Base-by-base conservation (phyloP, 1,140 invertebrate species). In the Procambarus virginalis region DNA sequence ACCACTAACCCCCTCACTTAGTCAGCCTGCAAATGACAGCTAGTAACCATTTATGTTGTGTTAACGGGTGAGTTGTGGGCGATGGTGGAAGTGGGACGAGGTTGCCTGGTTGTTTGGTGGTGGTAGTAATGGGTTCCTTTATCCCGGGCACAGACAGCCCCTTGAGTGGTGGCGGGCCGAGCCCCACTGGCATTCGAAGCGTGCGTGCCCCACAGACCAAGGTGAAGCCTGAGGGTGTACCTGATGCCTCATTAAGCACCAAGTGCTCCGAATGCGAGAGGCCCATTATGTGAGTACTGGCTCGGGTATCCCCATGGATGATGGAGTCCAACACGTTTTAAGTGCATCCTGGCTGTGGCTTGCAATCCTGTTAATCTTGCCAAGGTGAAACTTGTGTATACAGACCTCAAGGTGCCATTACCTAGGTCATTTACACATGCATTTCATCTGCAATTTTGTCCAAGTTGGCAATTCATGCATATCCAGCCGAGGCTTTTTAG, bases 191-290 rank as follows among this genome's bases (percentile, higher is more conserved):
- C 86, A 81, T 55, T 45, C 80, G 91, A 64, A 91, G 92, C 84
- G 89, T 91, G 51, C 87, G 87, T 70, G 89, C 92, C 88, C 90
- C 92, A 73, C 90, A 86, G 76, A 92, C 91, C 75, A 91, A 83
- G 58, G 89, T 91, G 77, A 76, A 83, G 70, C 82, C 90, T 48
- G 51, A 84, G 49, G 92, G 92, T 49, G 91, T 45, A 14, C 70
- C 87, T 76, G 48, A 87, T 76, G 83, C 70, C 68, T 48, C 73
- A 49, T 82, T 81, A 60, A 58, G 91, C 70, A 92, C 90, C 60
- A 94, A 95, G 93, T 97, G 96, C 95, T 95, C 94, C 93, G 96
- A 96, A 93, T 97, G 96, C 94, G 96, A 96, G 94, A 95, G 95
- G 93, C 95, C 95, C 93, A 96, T 97, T 94, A 96, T 96, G 96